phyloP scores from a whole-genome alignment of 1,140 invertebrate species.

The Caenorhabditis remanei region DNA sequence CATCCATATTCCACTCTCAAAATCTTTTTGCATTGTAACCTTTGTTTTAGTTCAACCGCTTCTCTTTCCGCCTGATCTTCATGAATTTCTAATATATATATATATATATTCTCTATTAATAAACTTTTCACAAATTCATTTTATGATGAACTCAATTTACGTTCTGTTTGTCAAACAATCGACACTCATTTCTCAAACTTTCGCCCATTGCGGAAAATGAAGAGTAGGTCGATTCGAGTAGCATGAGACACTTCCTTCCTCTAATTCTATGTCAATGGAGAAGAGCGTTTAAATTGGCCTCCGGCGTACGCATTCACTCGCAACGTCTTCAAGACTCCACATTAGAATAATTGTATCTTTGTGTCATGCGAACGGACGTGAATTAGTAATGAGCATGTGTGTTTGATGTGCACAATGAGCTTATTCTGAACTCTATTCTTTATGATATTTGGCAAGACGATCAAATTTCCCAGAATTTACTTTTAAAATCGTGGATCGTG shows the following conservation, averaged over 20 bases:
- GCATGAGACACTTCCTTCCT: conserved; percentile 27
- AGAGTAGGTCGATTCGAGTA: conserved; percentile 27
- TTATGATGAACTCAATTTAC: neutral
- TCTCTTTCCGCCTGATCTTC: too few relatives aligned
- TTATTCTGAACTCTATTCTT: neutral
- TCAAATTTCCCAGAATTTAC: conserved; percentile 16
- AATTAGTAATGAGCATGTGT: neutral
- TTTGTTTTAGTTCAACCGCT: too few relatives aligned
- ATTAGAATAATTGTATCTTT: conserved; percentile 7
- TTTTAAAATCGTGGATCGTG: neutral
- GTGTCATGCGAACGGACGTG: neutral
- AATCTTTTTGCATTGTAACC: too few relatives aligned
- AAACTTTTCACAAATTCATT: neutral
- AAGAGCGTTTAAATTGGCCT: conserved; percentile 19
- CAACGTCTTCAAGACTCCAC: neutral
- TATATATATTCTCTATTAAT: neutral
- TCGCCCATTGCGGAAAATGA: neutral
- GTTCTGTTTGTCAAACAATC: neutral
- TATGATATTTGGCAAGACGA: neutral
- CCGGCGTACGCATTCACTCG: neutral
- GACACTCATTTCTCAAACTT: conserved; percentile 7
- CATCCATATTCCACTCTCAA: too few relatives aligned
- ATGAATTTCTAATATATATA: neutral
- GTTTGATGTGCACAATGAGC: neutral
- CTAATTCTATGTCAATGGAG: conserved; percentile 5